Evolutionary conservation across 23 tunicate species (phyloP), one percentile per base, ranked within the genome.

Genomic region (Clavelina lepadiformis): DNA sequence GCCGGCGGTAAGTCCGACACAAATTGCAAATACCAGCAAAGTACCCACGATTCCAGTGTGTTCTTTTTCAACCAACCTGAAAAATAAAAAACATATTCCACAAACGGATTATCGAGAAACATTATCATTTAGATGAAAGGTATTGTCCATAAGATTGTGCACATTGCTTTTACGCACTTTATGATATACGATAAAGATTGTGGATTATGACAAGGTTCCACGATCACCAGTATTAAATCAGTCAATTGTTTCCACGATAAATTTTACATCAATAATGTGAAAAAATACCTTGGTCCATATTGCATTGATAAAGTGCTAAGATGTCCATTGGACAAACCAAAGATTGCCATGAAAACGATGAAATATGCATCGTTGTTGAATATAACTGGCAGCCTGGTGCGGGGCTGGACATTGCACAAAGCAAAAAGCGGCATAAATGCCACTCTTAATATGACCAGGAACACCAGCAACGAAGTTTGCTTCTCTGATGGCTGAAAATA

Each of bases 221-320:
- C n/a, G n/a, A n/a, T n/a, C n/a, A n/a, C n/a, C n/a, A n/a, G n/a
- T n/a, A n/a, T n/a, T n/a, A n/a, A n/a, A n/a, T n/a, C n/a, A n/a
- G n/a, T n/a, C n/a, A n/a, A n/a, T n/a, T n/a, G n/a, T n/a, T n/a
- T n/a, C n/a, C n/a, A n/a, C n/a, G n/a, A n/a, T n/a, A n/a, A n/a
- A n/a, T n/a, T n/a, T n/a, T n/a, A n/a, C n/a, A n/a, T n/a, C n/a
- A n/a, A n/a, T n/a, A n/a, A n/a, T n/a, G n/a, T n/a, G n/a, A n/a
- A n/a, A n/a, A n/a, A n/a, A n/a, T n/a, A n/a, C n/a, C n/a, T n/a
- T 32, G 97, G 97, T 0, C 85, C 97, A 71, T 89, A 89, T 60
- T 89, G 84, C 79, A 89, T 81, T 21, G 64, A 59, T 20, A 89
- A 69, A 0, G 97, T 81, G 28, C 97, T 71, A 23, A 89, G 65